Evolutionary conservation across 2,888 invertebrate species (phyloP).

Genomic region (Folsomia candida): DNA sequence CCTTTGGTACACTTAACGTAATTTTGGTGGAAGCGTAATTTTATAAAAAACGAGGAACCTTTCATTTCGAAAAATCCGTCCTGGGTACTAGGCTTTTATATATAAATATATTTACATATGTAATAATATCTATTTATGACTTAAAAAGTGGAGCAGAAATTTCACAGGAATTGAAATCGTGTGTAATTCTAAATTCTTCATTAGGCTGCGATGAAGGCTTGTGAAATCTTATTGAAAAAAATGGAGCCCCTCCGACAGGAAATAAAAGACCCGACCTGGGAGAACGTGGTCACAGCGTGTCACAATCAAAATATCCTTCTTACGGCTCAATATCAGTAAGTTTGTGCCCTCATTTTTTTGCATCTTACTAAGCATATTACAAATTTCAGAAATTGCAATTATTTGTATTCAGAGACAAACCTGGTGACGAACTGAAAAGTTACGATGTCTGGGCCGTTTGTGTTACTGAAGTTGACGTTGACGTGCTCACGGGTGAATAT

Average conservation of each 20-base stretch:
- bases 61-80: no score
- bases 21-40: no score
- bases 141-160: no score
- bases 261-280: conserved; percentile 48
- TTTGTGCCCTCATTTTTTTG: not conserved
- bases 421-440: conserved; percentile 37
- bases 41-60: no score
- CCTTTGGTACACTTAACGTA: no score
- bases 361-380: not conserved
- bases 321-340: conserved; percentile 45
- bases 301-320: conserved; percentile 35
- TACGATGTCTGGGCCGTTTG: conserved; percentile 54
- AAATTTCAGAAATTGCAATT: not conserved
- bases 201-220: conserved; percentile 53
- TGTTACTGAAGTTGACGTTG: conserved; percentile 62
- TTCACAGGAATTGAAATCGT: no score
- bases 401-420: conserved; percentile 22
- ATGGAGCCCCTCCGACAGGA: conserved; percentile 53
- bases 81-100: no score
- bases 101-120: no score
- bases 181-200: no score
- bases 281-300: conserved; percentile 32
- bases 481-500: conserved; percentile 74
- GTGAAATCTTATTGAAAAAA: conserved; percentile 52
- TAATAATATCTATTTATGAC: no score